Base-by-base conservation (phyloP, 2,888 invertebrate genomes). In the Tetranychus truncatus region DNA sequence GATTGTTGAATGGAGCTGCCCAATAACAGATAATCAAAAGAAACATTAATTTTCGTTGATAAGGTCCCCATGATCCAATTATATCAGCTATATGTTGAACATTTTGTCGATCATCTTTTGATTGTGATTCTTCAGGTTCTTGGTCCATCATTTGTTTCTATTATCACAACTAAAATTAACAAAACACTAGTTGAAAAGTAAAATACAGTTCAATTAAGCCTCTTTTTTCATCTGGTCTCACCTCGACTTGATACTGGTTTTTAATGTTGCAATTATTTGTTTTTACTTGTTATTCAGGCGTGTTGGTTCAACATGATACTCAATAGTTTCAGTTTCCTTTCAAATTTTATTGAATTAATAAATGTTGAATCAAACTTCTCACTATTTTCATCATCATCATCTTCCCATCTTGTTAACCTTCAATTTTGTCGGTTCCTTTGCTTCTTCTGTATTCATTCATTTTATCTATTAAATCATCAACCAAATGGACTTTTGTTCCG, bases 61-160 rank as follows among this genome's bases (percentile, higher is more conserved):
- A 46, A 24, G 72, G 72, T 72, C 72, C 72, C 72, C 72, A 72
- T 15, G n/a, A 11, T 45, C 72, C 72, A 44, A 72, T 72, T 6
- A 72, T 24, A n/a, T 44, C 72, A 45, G 72, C 21, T 8, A 46
- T 44, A 72, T 72, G 72, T 72, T 72, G 21, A 24, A 69, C 34
- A 11, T 55, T 55, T 55, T 55, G 34, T 3, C 4, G 34, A 34
- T 34, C 34, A 34, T 34, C 34, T 34, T 34, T 34, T 34, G 34
- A 34, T 34, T 34, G 34, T 34, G 34, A 34, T 34, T 34, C 34
- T 34, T 34, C 34, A 34, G 34, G 5, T 5, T 34, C 34, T 34
- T 34, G 34, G 5, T 34, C 34, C 34, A 34, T 34, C 34, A 34
- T 34, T 34, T 34, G 34, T 1, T 34, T 34, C 34, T 34, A 34